These are phyloP conservation scores for Heliconius cydno DNA, from an alignment of 2,888 invertebrate genomes.

Conservation along the genomic window DNA sequence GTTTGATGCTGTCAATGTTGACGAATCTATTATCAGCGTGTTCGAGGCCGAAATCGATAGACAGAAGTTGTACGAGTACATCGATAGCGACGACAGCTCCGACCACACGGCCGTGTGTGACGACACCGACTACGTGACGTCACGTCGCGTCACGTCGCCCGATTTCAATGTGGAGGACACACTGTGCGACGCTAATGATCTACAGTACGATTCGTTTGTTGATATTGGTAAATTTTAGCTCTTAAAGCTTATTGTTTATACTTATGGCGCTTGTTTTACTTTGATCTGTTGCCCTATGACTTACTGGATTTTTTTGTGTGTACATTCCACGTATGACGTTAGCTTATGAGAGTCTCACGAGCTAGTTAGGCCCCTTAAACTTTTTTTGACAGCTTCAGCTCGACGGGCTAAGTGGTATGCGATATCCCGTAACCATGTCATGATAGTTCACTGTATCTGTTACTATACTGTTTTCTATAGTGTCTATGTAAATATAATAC, in stretches of 20 bases:
- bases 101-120: conserved; percentile 73
- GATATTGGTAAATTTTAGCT: conserved; percentile 80
- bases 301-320: conserved; percentile 29
- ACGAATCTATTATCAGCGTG: conserved; percentile 54
- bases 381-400: conserved; percentile 74
- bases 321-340: conserved; percentile 54
- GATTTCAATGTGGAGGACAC: conserved; percentile 56
- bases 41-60: conserved; percentile 46
- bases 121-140: conserved; percentile 46
- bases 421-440: conserved; percentile 77
- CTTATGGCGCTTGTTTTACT: conserved; percentile 29
- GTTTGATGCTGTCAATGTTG: conserved; percentile 65
- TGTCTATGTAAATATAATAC: conserved; percentile 68
- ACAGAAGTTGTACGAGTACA: conserved; percentile 65
- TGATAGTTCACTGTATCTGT: conserved; percentile 49
- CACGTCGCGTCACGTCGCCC: conserved; percentile 37
- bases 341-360: conserved; percentile 59
- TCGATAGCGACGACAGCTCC: conserved; percentile 72
- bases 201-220: conserved; percentile 80
- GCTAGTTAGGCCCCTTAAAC: conserved; percentile 69
- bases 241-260: conserved; percentile 32
- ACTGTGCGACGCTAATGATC: conserved; percentile 69
- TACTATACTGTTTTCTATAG: conserved; percentile 50
- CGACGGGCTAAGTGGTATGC: conserved; percentile 78
- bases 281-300: conserved; percentile 29